These are phyloP conservation scores for Lycaena phlaeas DNA, from an alignment of 2,888 invertebrate genomes.

Conservation along the genomic window DNA sequence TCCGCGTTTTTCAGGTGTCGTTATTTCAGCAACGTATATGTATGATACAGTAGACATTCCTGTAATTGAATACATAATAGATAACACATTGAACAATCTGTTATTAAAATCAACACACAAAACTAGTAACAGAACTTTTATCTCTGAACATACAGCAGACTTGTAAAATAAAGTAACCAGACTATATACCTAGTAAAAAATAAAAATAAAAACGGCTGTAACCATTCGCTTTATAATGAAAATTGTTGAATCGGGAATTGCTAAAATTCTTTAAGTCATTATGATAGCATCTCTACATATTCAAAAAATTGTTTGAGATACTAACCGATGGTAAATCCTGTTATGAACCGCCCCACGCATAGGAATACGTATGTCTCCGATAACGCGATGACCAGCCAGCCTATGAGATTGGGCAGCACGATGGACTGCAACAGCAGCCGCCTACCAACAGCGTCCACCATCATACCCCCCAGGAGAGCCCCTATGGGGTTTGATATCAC, in stretches of 20 bases:
- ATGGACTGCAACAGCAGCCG: slow-evolving; percentile 77
- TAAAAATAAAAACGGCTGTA: no score
- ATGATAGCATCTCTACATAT: no score
- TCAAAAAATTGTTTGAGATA: no score
- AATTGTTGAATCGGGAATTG: neutral
- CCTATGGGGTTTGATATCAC: slow-evolving; percentile 82
- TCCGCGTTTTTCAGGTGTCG: slow-evolving; percentile 78
- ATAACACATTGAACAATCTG: no score
- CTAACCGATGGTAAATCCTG: slow-evolving; percentile 79
- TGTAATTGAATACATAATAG: slow-evolving; percentile 32
- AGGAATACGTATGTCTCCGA: slow-evolving; percentile 75
- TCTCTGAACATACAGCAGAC: no score
- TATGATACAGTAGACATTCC: slow-evolving; percentile 80
- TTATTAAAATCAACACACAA: no score
- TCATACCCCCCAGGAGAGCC: slow-evolving; percentile 77
- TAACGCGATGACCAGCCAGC: slow-evolving; percentile 80
- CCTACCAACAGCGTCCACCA: slow-evolving; percentile 78
- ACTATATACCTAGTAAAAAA: no score
- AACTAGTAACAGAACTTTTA: no score
- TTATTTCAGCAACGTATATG: slow-evolving; percentile 79
- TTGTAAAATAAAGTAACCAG: no score
- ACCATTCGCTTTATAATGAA: no score
- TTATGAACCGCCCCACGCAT: slow-evolving; percentile 78
- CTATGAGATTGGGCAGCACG: slow-evolving; percentile 77
- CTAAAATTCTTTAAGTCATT: neutral